These are phyloP conservation scores for Alouatta palliata DNA, from an alignment of 2,113 vertebrate genomes.

Conservation along the genomic window DNA sequence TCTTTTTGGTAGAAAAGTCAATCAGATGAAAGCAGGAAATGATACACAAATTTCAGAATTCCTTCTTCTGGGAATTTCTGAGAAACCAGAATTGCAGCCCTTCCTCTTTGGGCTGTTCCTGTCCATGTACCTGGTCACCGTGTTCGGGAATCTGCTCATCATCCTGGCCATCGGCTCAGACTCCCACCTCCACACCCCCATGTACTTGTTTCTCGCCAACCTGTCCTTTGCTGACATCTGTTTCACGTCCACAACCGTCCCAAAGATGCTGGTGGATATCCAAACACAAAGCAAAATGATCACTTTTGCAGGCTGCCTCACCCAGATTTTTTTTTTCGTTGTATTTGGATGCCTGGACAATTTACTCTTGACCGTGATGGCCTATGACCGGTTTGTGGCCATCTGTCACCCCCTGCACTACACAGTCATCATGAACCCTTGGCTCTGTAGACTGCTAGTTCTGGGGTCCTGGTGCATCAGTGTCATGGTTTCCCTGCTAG, in stretches of 20 bases:
- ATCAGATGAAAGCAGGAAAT: neutral
- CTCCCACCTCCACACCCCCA: constrained; percentile 3
- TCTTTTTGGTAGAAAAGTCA: neutral
- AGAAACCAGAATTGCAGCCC: neutral
- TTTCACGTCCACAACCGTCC: constrained; percentile 39
- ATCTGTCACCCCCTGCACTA: constrained; percentile 49
- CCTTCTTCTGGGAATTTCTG: constrained; percentile 38
- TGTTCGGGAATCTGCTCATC: constrained; percentile 34
- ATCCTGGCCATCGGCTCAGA: neutral
- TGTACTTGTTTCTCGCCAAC: too few species aligned
- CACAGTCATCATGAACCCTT: neutral
- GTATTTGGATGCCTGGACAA: constrained; percentile 55
- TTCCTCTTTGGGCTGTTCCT: constrained; percentile 43
- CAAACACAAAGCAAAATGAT: neutral
- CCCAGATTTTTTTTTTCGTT: constrained; percentile 37
- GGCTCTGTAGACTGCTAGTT: neutral
- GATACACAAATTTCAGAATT: neutral
- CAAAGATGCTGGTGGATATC: constrained; percentile 18
- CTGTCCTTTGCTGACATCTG: constrained; percentile 19
- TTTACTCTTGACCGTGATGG: constrained; percentile 17
- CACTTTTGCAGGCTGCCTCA: neutral
- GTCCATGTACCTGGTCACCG: neutral
- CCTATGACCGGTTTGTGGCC: constrained; percentile 32
- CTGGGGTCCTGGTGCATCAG: constrained; percentile 42
- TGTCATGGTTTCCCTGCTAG: neutral